Conservation (phyloP, 2,888 invertebrate genomes). For the Coenonympha arcania region DNA sequence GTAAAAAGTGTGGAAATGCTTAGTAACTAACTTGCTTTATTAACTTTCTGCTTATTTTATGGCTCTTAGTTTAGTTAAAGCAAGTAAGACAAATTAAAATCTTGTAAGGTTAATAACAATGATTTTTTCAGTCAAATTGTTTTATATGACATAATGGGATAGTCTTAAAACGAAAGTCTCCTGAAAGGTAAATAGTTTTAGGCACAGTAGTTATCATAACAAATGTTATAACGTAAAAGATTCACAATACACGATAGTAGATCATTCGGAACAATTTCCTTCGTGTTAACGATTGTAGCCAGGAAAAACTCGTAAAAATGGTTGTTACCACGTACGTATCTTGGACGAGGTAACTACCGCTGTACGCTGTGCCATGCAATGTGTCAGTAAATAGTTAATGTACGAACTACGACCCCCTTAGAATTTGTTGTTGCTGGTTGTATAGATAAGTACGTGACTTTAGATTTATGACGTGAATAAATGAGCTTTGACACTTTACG, state of each 20-base stretch:
- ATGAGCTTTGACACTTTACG: no score
- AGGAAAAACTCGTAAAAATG: not conserved
- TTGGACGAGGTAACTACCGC: not conserved
- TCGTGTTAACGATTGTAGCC: not conserved
- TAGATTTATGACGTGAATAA: not conserved
- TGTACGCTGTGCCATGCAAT: not conserved
- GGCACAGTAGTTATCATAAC: no score
- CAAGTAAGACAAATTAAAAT: no score
- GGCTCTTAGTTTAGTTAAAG: no score
- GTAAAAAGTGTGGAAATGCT: no score
- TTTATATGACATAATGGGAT: no score
- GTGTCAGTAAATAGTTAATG: not conserved
- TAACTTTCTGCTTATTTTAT: no score
- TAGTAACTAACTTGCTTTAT: no score
- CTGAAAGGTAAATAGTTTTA: no score
- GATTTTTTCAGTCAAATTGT: no score
- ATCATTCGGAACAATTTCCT: conserved; percentile 1
- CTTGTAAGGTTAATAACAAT: no score
- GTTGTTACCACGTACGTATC: not conserved
- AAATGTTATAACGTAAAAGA: not conserved
- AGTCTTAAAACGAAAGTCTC: no score
- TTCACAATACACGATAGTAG: not conserved
- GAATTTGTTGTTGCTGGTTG: not conserved
- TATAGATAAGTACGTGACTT: not conserved
- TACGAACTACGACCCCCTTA: not conserved